Percentiles rank a stretch among this genome's conserved stretches.
These are phyloP conservation scores for Ephialtes manifestator DNA, from an alignment of 2,888 invertebrate species.

Conservation along the genomic window DNA sequence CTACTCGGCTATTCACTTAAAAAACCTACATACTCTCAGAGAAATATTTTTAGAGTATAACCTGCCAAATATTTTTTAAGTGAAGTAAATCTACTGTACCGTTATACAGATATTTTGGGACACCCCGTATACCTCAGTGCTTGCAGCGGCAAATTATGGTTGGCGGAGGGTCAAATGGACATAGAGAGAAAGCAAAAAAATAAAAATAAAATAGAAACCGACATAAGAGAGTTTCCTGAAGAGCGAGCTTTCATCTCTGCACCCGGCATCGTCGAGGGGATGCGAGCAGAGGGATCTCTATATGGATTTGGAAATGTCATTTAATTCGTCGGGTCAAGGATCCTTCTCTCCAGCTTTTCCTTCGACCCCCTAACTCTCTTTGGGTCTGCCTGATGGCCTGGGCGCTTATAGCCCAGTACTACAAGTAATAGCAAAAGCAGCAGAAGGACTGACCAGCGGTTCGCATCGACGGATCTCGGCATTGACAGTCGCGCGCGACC, in stretches of 20 bases:
- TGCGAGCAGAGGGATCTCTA: background rate
- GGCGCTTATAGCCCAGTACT: slow-evolving; percentile 1
- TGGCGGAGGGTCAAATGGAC: background rate
- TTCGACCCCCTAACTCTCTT: slow-evolving; percentile 30
- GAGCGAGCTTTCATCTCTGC: slow-evolving; percentile 45
- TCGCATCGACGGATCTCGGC: slow-evolving; percentile 50
- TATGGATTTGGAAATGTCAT: slow-evolving; percentile 62
- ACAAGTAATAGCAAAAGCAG: slow-evolving; percentile 29
- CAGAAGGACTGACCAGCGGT: slow-evolving; percentile 43
- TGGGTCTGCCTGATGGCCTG: slow-evolving; percentile 44
- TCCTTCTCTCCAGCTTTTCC: slow-evolving; percentile 49
- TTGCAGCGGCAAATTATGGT: slow-evolving; percentile 6
- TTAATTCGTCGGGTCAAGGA: slow-evolving; percentile 67
- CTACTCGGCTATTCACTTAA: too few relatives aligned
- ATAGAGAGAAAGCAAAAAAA: background rate
- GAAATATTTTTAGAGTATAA: too few relatives aligned
- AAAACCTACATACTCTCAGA: too few relatives aligned
- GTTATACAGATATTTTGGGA: background rate
- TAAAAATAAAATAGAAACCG: slow-evolving; percentile 1
- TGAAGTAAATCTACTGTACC: too few relatives aligned
- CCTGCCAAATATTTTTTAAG: too few relatives aligned
- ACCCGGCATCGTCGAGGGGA: background rate
- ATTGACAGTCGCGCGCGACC: slow-evolving; percentile 50
- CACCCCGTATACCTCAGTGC: background rate
- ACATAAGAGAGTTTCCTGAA: slow-evolving; percentile 33